phyloP scores from a whole-genome alignment of 1,140 invertebrate species.

The Asobara japonica region DNA sequence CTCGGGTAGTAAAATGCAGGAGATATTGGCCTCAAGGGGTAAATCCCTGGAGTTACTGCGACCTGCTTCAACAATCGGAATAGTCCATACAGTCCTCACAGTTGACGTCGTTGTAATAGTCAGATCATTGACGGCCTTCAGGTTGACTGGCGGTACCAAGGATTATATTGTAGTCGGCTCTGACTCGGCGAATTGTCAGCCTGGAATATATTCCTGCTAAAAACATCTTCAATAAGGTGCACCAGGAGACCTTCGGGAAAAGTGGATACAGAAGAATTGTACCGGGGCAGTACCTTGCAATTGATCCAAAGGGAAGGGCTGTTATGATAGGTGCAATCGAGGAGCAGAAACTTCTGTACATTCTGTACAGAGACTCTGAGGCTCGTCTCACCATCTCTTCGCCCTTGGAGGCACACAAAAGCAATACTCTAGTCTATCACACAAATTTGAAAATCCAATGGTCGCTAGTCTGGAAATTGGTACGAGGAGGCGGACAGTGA shows the following conservation, averaged over 20 bases:
- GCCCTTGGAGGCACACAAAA: slow-evolving; percentile 98
- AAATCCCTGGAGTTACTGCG: slow-evolving; percentile 93
- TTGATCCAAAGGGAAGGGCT: slow-evolving; percentile 98
- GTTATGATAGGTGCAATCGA: slow-evolving; percentile 99
- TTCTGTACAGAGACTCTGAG: slow-evolving; percentile 97
- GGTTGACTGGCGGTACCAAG: slow-evolving; percentile 97
- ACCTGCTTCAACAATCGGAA: slow-evolving; percentile 97
- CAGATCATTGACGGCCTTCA: slow-evolving; percentile 94
- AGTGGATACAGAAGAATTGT: slow-evolving; percentile 98
- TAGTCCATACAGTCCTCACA: slow-evolving; percentile 95
- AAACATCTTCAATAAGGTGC: slow-evolving; percentile 95
- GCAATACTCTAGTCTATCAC: slow-evolving; percentile 98
- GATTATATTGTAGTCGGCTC: slow-evolving; percentile 99
- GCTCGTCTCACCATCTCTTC: slow-evolving; percentile 98
- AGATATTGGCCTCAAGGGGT: slow-evolving; percentile 95
- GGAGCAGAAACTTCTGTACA: slow-evolving; percentile 99
- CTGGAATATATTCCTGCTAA: slow-evolving; percentile 96
- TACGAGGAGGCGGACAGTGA: slow-evolving; percentile 98
- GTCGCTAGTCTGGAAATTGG: slow-evolving; percentile 99
- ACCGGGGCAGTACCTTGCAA: slow-evolving; percentile 97
- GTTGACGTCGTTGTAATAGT: slow-evolving; percentile 98
- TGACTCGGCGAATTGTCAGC: slow-evolving; percentile 98
- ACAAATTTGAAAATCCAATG: slow-evolving; percentile 99
- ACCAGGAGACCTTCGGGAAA: slow-evolving; percentile 99
- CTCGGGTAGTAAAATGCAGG: slow-evolving; percentile 96